phyloP scores from a whole-genome alignment of 2,113 vertebrate genomes.

The Bubo blakistoni region DNA sequence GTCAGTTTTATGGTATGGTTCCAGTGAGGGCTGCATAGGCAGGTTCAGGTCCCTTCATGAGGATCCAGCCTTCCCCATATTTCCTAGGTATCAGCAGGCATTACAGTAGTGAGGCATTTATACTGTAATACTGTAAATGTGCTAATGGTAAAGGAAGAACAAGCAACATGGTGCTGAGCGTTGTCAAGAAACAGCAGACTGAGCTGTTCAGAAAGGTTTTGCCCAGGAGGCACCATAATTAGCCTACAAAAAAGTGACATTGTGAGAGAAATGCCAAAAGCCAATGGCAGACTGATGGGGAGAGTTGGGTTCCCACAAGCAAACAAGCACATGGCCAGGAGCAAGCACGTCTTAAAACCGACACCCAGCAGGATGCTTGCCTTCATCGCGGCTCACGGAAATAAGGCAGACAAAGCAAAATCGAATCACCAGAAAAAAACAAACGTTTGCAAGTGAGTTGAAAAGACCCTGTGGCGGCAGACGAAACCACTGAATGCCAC shows the following conservation, averaged over 20 bases:
- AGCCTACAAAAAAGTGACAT: neutral
- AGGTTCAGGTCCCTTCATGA: neutral
- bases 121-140: neutral
- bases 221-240: neutral
- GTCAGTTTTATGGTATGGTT: neutral
- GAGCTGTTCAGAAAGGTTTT: neutral
- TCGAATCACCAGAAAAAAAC: neutral
- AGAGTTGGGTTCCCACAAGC: neutral
- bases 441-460: neutral
- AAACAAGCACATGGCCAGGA: neutral
- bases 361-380: neutral
- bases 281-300: neutral
- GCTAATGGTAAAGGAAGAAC: neutral
- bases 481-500: neutral
- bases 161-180: fast-evolving
- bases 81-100: neutral
- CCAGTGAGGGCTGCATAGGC: neutral
- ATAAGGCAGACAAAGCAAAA: constrained; percentile 11
- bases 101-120: neutral
- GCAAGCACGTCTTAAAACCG: neutral
- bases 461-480: neutral
- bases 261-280: neutral
- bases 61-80: neutral
- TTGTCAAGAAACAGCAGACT: neutral
- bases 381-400: neutral